Base-by-base conservation (phyloP, 2,113 vertebrate species). In the Zosterops japonicus region DNA sequence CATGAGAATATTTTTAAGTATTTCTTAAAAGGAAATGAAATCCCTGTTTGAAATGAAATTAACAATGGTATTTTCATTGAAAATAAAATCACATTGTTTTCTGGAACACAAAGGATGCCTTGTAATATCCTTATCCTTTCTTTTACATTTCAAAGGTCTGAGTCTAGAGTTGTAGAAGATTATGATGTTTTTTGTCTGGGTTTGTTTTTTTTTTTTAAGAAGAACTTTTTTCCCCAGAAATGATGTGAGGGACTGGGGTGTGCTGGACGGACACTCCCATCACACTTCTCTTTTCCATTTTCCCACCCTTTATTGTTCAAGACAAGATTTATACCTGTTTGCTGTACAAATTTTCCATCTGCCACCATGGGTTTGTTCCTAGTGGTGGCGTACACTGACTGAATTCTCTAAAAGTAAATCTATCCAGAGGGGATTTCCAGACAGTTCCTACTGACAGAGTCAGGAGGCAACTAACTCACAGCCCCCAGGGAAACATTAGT, bases 361-460 rank as follows among this genome's bases (percentile, higher is more conserved):
- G 92, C 94, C 88, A 57, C 93, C 67, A 7, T n/a, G 83, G 78
- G 92, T 97, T 97, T 94, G 50, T 96, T 96, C 21, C 3, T 80
- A 70, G 95, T 79, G 56, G 71, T 70, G 92, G 95, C 71, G 18
- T 83, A 27, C 74, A 28, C 69, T 9, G 95, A 97, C 85, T 56
- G 94, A 95, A 95, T 95, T 96, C 95, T 95, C 5, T 83, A 68
- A 12, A 85, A 95, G 96, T 95, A 91, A 96, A 97, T 98, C 97
- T 93, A 28, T 94, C 93, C 60, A 27, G 93, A 92, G 94, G 97
- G 87, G 91, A 60, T 94, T 97, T 95, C 87, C 87, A 96, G 97
- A 87, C 96, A 95, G 95, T 29, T 46, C 44, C 44, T 46, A 46
- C 44, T 46, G 44, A 46, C 23, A 12, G 81, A 96, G 96, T 90